Percentiles rank a stretch among this genome's conserved stretches.
Conservation (phyloP, 2,113 vertebrate genomes). For the Lophius piscatorius region DNA sequence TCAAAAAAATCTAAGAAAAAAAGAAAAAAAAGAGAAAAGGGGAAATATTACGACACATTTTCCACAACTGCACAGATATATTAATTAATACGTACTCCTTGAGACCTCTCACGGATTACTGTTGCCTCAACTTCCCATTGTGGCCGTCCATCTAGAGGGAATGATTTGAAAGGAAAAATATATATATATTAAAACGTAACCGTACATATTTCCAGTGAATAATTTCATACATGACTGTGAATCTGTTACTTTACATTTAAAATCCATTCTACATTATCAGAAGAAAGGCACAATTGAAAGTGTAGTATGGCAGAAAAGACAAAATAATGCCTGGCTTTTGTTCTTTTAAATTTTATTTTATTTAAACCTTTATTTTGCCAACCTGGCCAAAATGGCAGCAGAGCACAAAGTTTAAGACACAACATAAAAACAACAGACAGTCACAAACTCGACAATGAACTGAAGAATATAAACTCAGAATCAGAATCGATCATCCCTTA, state of each 20-base stretch:
- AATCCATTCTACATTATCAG: not conserved
- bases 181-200: not conserved
- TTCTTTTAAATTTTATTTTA: no score
- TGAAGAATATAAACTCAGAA: no score
- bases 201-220: not conserved
- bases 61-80: not conserved
- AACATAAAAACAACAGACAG: no score
- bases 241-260: not conserved
- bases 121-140: conserved; percentile 99
- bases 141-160: conserved; percentile 90
- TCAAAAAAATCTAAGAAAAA: not conserved
- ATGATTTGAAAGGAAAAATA: not conserved
- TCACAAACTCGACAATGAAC: no score
- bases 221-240: not conserved
- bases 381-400: no score
- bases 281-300: not conserved
- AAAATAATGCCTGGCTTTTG: no score
- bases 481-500: no score
- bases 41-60: not conserved
- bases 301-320: not conserved
- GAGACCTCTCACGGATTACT: conserved; percentile 93
- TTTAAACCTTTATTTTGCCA: no score
- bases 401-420: no score
- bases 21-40: not conserved
- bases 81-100: conserved; percentile 86